Conservation (phyloP, 2,888 invertebrate genomes). For the Nesidiocoris tenuis region DNA sequence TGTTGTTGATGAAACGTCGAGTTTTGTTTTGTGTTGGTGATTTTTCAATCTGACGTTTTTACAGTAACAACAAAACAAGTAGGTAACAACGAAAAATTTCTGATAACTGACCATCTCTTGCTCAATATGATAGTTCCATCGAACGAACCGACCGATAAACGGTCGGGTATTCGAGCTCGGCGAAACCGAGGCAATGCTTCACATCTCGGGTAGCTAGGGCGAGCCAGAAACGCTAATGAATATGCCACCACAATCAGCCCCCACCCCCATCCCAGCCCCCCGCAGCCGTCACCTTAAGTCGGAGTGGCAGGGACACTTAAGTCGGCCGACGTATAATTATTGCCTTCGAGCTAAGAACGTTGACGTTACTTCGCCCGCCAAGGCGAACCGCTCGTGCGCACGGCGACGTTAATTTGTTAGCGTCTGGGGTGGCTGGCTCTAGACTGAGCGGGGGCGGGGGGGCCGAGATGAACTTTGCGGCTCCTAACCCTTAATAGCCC, state of each 20-base stretch:
- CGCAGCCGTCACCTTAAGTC: background rate
- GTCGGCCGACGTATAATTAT: conserved; percentile 5
- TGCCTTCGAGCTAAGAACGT: background rate
- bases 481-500: too few relatives aligned
- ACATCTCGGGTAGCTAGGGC: background rate
- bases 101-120: too few relatives aligned
- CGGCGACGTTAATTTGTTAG: background rate
- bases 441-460: background rate
- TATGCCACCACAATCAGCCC: background rate
- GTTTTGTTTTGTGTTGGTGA: too few relatives aligned
- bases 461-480: background rate
- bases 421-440: background rate
- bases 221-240: background rate
- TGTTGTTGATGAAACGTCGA: too few relatives aligned
- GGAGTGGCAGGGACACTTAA: conserved; percentile 2
- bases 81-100: too few relatives aligned
- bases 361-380: background rate
- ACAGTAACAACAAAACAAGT: too few relatives aligned
- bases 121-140: too few relatives aligned
- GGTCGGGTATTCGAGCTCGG: background rate
- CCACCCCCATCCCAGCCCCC: background rate
- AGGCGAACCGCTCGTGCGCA: background rate
- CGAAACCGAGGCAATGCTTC: background rate
- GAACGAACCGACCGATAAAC: too few relatives aligned
- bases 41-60: too few relatives aligned